phyloP scores from a whole-genome alignment of 2,888 invertebrate species.

The Drosophila pullipes region DNA sequence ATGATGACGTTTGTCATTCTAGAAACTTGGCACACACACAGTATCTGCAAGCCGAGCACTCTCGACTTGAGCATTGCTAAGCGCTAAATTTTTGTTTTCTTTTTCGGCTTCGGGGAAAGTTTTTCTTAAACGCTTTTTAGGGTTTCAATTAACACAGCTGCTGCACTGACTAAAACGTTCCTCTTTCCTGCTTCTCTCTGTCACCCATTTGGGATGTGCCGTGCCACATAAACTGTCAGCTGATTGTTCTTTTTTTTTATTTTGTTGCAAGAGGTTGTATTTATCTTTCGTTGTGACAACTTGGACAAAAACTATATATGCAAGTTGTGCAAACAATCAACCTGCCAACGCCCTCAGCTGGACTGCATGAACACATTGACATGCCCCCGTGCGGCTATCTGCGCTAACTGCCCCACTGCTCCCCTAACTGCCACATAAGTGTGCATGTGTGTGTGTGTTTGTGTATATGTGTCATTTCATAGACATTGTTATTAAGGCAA shows the following conservation, averaged over 20 bases:
- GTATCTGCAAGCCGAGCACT: background rate
- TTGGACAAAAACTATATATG: conserved; percentile 43
- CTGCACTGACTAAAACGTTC: conserved; percentile 10
- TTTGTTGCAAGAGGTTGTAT: conserved; percentile 51
- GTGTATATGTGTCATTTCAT: conserved; percentile 41
- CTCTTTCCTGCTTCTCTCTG: background rate
- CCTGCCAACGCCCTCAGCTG: conserved; percentile 68
- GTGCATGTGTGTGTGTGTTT: conserved; percentile 23
- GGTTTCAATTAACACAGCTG: conserved; percentile 53
- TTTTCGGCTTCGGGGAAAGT: conserved; percentile 66
- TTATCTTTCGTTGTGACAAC: conserved; percentile 73
- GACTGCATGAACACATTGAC: conserved; percentile 47
- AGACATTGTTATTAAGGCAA: conserved; percentile 58
- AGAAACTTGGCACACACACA: background rate
- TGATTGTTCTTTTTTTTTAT: conserved; percentile 50
- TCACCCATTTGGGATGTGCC: conserved; percentile 17
- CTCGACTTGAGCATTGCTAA: background rate
- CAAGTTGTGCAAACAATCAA: conserved; percentile 74
- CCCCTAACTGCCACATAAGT: conserved; percentile 9
- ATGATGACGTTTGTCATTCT: background rate
- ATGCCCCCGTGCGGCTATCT: conserved; percentile 13
- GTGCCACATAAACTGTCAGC: conserved; percentile 45
- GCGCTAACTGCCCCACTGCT: conserved; percentile 19
- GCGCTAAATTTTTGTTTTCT: conserved; percentile 7
- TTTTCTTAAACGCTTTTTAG: conserved; percentile 46